Base-by-base conservation (phyloP, 2,888 invertebrate species). In the Drosophila diplacantha region DNA sequence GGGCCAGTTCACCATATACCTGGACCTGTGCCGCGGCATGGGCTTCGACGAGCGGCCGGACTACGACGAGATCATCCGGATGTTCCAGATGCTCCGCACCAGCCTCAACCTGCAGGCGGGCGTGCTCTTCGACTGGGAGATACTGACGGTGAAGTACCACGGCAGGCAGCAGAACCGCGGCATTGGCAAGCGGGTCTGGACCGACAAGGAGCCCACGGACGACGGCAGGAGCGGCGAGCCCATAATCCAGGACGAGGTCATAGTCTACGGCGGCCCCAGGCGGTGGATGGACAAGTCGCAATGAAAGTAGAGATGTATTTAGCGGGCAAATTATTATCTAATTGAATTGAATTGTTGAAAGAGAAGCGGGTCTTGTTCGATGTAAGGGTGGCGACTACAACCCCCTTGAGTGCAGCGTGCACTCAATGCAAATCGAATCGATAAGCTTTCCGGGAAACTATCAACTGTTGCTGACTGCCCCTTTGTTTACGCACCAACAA, bases 71-170 rank as follows among this genome's bases (percentile, higher is more conserved):
- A 91, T 99, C 71, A 92, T 98, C 70, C 96, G 97, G 87, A 90
- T 98, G 78, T 98, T 99, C 90, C 92, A 97, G 62, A 95, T 95
- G 59, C 91, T 99, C 55, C 97, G 98, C 90, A 95, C 96, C 87
- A 92, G 95, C 80, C 94, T 98, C 89, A 96, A 96, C 51, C 97
- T 96, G 89, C 96, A 96, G 47, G 97, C 97, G 85, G 98, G 98
- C 89, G 97, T 97, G 88, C 96, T 98, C 54, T 99, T 97, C 87
- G 99, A 99, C 89, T 99, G 99, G 99, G 99, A 99, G 89, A 95
- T 97, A 94, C 92, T 98, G 86, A 97, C 97, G 90, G 96, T 96
- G 88, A 95, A 93, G 91, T 81, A 75, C 12, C 74, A 83, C 22
- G 73, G 77, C 26, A 75, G 70, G 53, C 81, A 82, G 31, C 44